Base-by-base conservation (phyloP, 2,888 invertebrate species). In the Coremacera marginata region DNA sequence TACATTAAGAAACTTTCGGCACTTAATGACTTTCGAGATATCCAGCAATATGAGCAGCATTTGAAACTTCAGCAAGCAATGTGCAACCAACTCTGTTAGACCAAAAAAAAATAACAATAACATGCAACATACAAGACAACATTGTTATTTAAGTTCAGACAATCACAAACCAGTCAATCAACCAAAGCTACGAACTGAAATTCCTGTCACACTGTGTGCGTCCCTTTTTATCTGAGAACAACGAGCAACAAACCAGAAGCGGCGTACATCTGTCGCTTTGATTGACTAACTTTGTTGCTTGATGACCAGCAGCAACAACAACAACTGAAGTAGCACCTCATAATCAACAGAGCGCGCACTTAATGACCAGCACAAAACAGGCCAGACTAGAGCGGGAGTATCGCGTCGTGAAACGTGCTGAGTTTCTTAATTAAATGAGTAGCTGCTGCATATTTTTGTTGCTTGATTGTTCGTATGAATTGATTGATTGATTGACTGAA, bases 401-500 rank as follows among this genome's bases (percentile, higher is more conserved):
- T 34, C 55, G 37, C 14, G 31, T n/a, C 60, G 51, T 22, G 49
- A 25, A 49, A 72, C 72, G 72, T 72, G 72, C 72, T 44, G 72
- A 49, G 72, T 27, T 62, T 72, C 44, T 62, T 62, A 72, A 72
- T 72, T 62, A 49, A 44, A 16, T 11, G 27, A 2, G 27, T 51
- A 27, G 25, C 27, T 27, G 31, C 16, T 63, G 31, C 27, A 22
- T 51, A n/a, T 14, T 34, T 34, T 34, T 34, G 51, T 25, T 68
- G 34, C 25, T 14, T 4, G 52, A 0, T 55, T 31, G 55, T 34
- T 55, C 14, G 37, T 52, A 11, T 70, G n/a, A 37, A 70, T 70
- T n/a, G 51, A 68, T 68, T 31, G 49, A 65, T 70, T 37, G 51
- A 49, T 55, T n/a, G 51, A 49, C 14, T n/a, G 22, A 55, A 19